Evolutionary conservation across 2,888 invertebrate genomes (phyloP), one percentile per base, ranked within the genome.

Genomic region (Eristalis pertinax): DNA sequence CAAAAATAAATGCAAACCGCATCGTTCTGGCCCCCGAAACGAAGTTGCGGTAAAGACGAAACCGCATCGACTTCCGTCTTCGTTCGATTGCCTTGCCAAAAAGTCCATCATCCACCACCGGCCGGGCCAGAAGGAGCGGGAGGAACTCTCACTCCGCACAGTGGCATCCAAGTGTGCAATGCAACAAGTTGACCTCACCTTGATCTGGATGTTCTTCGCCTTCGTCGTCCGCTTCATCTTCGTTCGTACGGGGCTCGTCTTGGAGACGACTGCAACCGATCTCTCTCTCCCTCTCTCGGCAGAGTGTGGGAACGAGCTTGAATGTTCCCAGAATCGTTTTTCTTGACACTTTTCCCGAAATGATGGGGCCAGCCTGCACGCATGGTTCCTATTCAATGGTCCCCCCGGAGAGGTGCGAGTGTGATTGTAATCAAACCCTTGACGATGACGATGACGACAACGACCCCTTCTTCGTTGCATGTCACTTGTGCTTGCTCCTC

Each of bases 11-110:
- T 74, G 74, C 80, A 88, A 88, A 88, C 88, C 84, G 77, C 88
- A 88, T 81, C 80, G 77, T 84, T 84, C 88, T 84, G 84, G 84
- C 88, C 84, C 81, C 87, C 80, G 80, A 86, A 80, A 84, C 84
- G 72, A 81, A 77, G 58, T 84, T 88, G 88, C 67, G 85, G 85
- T 88, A 65, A 78, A 75, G 64, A 62, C 79, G 83, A 89, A 89
- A 88, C 89, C 89, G 73, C 89, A 89, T 80, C 84, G 83, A 89
- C 89, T 89, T 89, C 89, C 89, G 89, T 87, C 88, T 84, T 81
- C 19, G 74, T 74, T 29, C 80, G 80, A 80, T 78, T 88, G 88
- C 81, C 72, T 87, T 87, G 87, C 87, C 84, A 75, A 84, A 87
- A 79, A 84, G 68, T 80, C 79, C 38, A 84, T 79, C 76, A 79